Evolutionary conservation across 2,888 invertebrate genomes (phyloP).

Genomic region (Pterobdella sp.): DNA sequence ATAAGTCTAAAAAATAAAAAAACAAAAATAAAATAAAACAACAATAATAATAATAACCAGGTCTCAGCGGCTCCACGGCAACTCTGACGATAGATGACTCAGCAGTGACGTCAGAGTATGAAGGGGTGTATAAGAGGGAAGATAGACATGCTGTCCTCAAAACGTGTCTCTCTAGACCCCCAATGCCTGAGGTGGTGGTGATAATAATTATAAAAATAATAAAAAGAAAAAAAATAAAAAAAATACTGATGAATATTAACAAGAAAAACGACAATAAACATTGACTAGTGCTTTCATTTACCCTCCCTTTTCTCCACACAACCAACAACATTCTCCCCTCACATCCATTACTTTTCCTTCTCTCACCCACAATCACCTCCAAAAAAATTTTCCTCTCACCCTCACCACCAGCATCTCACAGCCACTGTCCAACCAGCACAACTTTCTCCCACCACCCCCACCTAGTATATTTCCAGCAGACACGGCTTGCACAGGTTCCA

Average conservation of each 20-base stretch:
- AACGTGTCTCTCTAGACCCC: constrained; percentile 73
- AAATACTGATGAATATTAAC: neutral
- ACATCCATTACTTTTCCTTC: neutral
- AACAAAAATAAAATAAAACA: no score
- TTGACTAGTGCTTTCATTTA: neutral
- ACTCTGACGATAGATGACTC: constrained; percentile 81
- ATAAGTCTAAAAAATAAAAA: no score
- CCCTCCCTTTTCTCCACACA: no score
- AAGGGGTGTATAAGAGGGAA: constrained; percentile 69
- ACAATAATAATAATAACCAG: constrained; percentile 38
- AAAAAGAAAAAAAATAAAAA: constrained; percentile 17
- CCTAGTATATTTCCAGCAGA: constrained; percentile 84
- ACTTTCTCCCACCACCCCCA: constrained; percentile 42
- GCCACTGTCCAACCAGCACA: neutral
- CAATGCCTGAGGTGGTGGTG: constrained; percentile 56
- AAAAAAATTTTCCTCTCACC: neutral
- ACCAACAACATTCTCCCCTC: no score
- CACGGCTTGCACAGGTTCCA: constrained; percentile 69
- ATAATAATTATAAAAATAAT: constrained; percentile 52
- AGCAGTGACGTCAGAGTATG: constrained; percentile 68
- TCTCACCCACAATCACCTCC: neutral
- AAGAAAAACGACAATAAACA: neutral
- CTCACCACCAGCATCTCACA: no score
- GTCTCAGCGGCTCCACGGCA: constrained; percentile 70
- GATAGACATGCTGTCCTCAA: constrained; percentile 83